Percentiles rank a stretch among this genome's conserved stretches.
These are phyloP conservation scores for Diprion similis DNA, from an alignment of 1,140 invertebrate genomes.

Conservation along the genomic window DNA sequence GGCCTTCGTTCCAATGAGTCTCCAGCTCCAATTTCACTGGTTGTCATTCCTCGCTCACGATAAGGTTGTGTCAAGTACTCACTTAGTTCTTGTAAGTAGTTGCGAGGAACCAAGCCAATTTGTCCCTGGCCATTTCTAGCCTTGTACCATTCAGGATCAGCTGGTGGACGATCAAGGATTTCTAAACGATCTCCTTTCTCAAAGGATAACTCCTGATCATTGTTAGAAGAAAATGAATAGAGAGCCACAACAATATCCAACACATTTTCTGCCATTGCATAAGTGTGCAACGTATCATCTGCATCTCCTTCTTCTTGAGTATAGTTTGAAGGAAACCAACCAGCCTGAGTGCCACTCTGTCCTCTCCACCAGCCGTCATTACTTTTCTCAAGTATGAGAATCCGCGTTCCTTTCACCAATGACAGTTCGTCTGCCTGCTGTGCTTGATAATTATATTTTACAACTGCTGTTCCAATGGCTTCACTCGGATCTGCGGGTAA, in stretches of 20 bases:
- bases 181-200: constrained; percentile 95
- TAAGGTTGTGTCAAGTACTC: constrained; percentile 87
- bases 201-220: constrained; percentile 96
- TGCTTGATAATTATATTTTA: constrained; percentile 98
- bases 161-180: constrained; percentile 91
- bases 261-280: constrained; percentile 91
- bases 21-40: constrained; percentile 58
- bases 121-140: constrained; percentile 91
- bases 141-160: constrained; percentile 98
- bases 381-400: constrained; percentile 97
- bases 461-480: constrained; percentile 89
- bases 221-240: constrained; percentile 93
- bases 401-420: constrained; percentile 88
- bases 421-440: constrained; percentile 97
- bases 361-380: constrained; percentile 99
- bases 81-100: constrained; percentile 92
- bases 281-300: constrained; percentile 86
- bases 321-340: constrained; percentile 98
- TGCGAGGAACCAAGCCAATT: constrained; percentile 93
- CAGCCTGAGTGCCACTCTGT: constrained; percentile 80
- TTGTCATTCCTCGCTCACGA: constrained; percentile 64
- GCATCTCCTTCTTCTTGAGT: constrained; percentile 87
- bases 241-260: constrained; percentile 93
- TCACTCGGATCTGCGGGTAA: constrained; percentile 84
- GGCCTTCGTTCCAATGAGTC: constrained; percentile 60